Percentiles rank a stretch among this genome's conserved stretches.
phyloP scores from a whole-genome alignment of 2,888 invertebrate species.

The Baccha elongata region DNA sequence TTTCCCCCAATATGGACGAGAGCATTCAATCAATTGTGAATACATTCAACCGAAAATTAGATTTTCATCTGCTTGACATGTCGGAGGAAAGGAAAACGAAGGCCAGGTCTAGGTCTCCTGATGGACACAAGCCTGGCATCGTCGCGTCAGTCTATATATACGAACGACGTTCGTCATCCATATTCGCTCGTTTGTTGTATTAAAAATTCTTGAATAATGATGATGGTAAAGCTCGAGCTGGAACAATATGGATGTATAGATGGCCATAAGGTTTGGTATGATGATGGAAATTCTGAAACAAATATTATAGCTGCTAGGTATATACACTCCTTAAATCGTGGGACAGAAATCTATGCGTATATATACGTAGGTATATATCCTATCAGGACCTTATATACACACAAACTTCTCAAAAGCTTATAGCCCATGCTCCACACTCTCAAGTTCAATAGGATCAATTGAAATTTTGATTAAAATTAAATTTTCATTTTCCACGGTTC shows the following conservation, averaged over 20 bases:
- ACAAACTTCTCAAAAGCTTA: slow-evolving; percentile 19
- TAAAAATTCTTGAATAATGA: slow-evolving; percentile 33
- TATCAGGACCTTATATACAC: neutral
- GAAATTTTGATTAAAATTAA: slow-evolving; percentile 74
- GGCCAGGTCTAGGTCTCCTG: slow-evolving; percentile 35
- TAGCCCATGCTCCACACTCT: slow-evolving; percentile 37
- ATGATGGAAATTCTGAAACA: slow-evolving; percentile 62
- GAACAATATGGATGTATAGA: neutral
- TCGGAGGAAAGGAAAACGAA: slow-evolving; percentile 34
- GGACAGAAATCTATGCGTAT: neutral
- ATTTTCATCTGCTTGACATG: slow-evolving; percentile 59
- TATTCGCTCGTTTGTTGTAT: neutral
- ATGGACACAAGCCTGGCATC: slow-evolving; percentile 21
- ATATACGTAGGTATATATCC: neutral
- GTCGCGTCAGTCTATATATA: neutral
- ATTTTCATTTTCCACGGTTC: slow-evolving; percentile 72
- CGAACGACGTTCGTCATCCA: neutral
- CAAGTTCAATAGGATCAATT: slow-evolving; percentile 73
- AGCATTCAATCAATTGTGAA: slow-evolving; percentile 60
- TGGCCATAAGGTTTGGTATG: slow-evolving; percentile 34
- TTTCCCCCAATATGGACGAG: neutral
- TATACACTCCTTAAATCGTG: slow-evolving; percentile 14
- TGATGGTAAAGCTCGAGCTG: slow-evolving; percentile 2
- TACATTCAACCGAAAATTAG: slow-evolving; percentile 67
- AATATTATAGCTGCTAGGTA: no score